Percentiles rank a stretch among this genome's conserved stretches.
These are phyloP conservation scores for Alethe diademata DNA, from an alignment of 2,113 vertebrate genomes.

Conservation along the genomic window DNA sequence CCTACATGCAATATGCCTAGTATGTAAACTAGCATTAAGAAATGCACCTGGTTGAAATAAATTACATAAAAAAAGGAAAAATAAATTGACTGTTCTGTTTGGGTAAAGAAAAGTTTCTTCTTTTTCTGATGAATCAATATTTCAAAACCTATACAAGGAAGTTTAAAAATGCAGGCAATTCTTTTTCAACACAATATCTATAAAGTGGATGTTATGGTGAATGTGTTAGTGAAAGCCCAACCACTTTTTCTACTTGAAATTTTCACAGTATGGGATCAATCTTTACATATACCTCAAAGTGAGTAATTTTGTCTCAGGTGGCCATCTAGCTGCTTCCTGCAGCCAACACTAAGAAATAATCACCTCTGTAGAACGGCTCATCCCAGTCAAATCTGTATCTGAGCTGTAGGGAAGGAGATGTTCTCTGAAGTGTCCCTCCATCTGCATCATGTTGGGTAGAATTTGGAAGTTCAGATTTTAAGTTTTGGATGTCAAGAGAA, in stretches of 20 bases:
- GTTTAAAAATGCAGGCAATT: background rate
- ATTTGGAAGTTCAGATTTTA: background rate
- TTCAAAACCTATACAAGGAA: background rate
- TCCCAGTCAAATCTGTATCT: background rate
- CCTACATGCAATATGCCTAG: background rate
- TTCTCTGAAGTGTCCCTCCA: rapidly evolving
- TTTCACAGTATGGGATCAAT: background rate
- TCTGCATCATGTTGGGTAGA: rapidly evolving
- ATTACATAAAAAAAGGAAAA: background rate
- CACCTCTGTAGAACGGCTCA: rapidly evolving
- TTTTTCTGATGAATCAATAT: background rate
- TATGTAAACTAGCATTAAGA: background rate
- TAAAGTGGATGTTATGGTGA: background rate
- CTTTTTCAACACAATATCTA: background rate
- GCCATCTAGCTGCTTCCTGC: background rate
- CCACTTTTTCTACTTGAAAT: background rate
- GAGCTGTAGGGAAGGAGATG: background rate
- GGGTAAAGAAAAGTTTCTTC: background rate
- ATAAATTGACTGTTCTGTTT: background rate
- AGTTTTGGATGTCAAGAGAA: background rate
- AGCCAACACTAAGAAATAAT: background rate
- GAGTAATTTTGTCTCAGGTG: background rate
- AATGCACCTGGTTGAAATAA: background rate
- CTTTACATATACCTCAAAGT: background rate
- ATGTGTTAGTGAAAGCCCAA: background rate